Evolutionary conservation across 2,888 invertebrate genomes (phyloP).

Genomic region (Coenonympha arcania): DNA sequence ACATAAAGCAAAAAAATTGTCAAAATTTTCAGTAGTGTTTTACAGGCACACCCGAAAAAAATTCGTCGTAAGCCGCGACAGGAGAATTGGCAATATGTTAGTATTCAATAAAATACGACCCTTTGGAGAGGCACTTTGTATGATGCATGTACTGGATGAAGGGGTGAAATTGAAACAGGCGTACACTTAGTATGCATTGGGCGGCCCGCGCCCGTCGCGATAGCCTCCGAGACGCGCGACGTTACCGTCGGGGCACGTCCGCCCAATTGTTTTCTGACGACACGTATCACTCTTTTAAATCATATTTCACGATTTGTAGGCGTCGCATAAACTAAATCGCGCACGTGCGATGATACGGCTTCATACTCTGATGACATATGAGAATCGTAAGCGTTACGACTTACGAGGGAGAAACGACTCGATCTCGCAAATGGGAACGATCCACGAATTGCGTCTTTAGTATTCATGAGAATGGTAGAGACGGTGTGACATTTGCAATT

Average conservation of each 20-base stretch:
- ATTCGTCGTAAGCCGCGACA: not conserved
- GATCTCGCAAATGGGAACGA: conserved; percentile 60
- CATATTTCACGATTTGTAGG: conserved; percentile 62
- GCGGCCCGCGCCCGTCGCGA: conserved; percentile 58
- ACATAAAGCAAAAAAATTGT: no score
- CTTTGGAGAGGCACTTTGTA: conserved; percentile 29
- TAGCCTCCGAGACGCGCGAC: conserved; percentile 50
- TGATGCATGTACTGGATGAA: conserved; percentile 41
- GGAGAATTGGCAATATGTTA: conserved; percentile 7
- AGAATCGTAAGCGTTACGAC: conserved; percentile 54
- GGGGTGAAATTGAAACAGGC: conserved; percentile 66
- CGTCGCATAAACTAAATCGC: conserved; percentile 40
- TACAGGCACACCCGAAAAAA: no score
- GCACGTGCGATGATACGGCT: conserved; percentile 40
- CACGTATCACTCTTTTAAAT: conserved; percentile 71
- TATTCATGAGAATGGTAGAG: conserved; percentile 67
- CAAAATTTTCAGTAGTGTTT: no score
- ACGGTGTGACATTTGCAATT: conserved; percentile 69
- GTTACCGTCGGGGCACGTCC: conserved; percentile 65
- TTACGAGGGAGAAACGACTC: conserved; percentile 49
- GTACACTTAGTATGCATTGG: conserved; percentile 71
- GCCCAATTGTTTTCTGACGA: conserved; percentile 73
- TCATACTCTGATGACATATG: conserved; percentile 52
- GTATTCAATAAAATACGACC: conserved; percentile 22
- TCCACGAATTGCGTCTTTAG: conserved; percentile 69